Percentiles rank a stretch among this genome's conserved stretches.
Conservation (phyloP, 2,113 vertebrate species). For the Rhea pennata region DNA sequence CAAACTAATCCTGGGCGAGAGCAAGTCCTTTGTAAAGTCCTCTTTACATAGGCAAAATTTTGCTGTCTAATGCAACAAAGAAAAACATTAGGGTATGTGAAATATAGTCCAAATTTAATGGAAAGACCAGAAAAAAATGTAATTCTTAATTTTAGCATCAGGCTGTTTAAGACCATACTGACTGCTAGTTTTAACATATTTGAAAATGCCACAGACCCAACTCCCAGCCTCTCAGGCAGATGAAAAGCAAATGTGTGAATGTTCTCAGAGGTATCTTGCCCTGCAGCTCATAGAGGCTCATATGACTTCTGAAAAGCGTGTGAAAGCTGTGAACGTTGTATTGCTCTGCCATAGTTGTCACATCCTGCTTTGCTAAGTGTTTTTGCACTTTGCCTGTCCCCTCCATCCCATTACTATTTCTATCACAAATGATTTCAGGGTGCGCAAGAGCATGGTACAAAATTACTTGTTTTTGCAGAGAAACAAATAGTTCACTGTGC, state of each 20-base stretch:
- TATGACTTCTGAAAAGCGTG: accelerated
- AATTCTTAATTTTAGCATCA: not conserved
- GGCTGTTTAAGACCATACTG: not conserved
- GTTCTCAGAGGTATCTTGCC: accelerated
- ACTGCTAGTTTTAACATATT: not conserved
- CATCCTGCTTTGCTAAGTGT: not conserved
- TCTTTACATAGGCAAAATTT: not conserved
- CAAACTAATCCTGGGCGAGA: accelerated
- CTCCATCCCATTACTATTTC: not conserved
- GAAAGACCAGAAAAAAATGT: not conserved
- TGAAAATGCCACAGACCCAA: accelerated
- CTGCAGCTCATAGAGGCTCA: accelerated
- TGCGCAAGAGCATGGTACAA: accelerated
- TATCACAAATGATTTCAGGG: accelerated
- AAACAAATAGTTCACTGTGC: not conserved
- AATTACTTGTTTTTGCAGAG: not conserved
- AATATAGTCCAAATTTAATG: not conserved
- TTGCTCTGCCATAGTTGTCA: not conserved
- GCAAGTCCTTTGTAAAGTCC: not conserved
- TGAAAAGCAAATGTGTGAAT: not conserved
- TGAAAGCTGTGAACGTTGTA: accelerated
- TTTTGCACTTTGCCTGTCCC: not conserved
- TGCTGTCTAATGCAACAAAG: not conserved
- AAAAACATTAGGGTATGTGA: not conserved
- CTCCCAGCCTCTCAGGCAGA: not conserved